These are phyloP conservation scores for Lordiphosa stackelbergi DNA, from an alignment of 1,140 invertebrate genomes.

Conservation along the genomic window DNA sequence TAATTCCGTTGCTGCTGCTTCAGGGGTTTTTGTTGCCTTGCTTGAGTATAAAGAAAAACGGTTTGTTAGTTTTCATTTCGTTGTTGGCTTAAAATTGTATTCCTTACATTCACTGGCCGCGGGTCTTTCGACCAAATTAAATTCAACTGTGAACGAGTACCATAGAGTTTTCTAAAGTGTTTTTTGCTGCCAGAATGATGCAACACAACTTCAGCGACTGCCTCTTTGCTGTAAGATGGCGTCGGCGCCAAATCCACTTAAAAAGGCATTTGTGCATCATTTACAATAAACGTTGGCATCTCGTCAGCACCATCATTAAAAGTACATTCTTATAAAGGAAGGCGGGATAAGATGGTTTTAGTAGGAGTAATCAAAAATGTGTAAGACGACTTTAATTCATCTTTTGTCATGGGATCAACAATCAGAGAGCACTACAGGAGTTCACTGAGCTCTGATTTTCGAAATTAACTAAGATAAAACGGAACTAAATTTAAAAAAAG, in stretches of 20 bases:
- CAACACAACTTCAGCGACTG: slow-evolving; percentile 21
- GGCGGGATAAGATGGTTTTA: background rate
- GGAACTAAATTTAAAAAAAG: no score
- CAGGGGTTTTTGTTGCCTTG: slow-evolving; percentile 7
- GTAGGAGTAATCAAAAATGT: background rate
- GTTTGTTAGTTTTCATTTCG: slow-evolving; percentile 23
- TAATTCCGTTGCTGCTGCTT: slow-evolving; percentile 27
- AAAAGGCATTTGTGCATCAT: slow-evolving; percentile 58
- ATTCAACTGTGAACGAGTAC: slow-evolving; percentile 23
- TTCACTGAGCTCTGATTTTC: no score
- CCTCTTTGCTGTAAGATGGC: background rate
- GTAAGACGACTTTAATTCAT: no score
- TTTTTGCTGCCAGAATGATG: slow-evolving; percentile 13
- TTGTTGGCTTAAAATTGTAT: slow-evolving; percentile 37
- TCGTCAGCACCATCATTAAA: slow-evolving; percentile 54
- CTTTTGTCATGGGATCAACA: no score
- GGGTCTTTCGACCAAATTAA: slow-evolving; percentile 28
- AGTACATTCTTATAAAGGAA: slow-evolving; percentile 38
- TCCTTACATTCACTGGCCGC: slow-evolving; percentile 37
- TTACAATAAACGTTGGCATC: slow-evolving; percentile 54
- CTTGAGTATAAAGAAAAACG: slow-evolving; percentile 9
- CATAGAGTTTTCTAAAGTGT: slow-evolving; percentile 25
- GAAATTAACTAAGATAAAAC: no score
- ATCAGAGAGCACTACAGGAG: no score
- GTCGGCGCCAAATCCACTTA: slow-evolving; percentile 25